Percentiles rank a stretch among this genome's conserved stretches.
These are phyloP conservation scores for Alectoris magna DNA, from an alignment of 2,797 vertebrate genomes.

Conservation along the genomic window DNA sequence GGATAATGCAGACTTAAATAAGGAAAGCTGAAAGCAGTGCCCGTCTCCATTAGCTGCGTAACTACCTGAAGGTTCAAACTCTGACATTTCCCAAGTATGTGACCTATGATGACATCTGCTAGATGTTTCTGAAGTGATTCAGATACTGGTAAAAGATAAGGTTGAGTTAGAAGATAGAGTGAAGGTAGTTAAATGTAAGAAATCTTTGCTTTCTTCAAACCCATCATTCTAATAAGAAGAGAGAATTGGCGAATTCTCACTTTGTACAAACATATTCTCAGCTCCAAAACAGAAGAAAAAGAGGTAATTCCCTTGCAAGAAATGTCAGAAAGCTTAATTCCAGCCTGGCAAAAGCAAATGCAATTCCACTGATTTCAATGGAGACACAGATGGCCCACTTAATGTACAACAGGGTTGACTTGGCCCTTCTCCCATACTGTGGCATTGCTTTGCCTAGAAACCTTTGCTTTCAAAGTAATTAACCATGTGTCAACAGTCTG, in stretches of 20 bases:
- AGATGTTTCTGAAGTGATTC: neutral
- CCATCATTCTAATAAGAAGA: neutral
- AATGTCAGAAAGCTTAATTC: neutral
- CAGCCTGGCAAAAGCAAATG: slow-evolving; percentile 1
- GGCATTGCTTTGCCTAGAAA: neutral
- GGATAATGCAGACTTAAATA: neutral
- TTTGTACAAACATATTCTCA: neutral
- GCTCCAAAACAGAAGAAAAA: neutral
- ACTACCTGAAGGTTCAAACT: neutral
- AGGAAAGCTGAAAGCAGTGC: neutral
- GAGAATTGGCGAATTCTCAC: neutral
- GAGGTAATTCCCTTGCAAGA: neutral
- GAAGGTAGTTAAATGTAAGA: neutral
- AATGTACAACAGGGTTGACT: neutral
- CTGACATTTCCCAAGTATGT: neutral
- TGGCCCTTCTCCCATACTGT: neutral
- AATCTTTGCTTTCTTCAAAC: neutral
- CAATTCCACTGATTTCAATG: neutral
- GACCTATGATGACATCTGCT: neutral
- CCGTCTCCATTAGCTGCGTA: neutral
- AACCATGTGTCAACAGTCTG: neutral
- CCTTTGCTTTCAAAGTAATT: slow-evolving; percentile 17
- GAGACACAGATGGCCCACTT: neutral
- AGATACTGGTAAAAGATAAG: neutral
- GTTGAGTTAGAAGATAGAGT: neutral